phyloP scores from a whole-genome alignment of 1,140 invertebrate genomes.

The Anthonomus grandis region DNA sequence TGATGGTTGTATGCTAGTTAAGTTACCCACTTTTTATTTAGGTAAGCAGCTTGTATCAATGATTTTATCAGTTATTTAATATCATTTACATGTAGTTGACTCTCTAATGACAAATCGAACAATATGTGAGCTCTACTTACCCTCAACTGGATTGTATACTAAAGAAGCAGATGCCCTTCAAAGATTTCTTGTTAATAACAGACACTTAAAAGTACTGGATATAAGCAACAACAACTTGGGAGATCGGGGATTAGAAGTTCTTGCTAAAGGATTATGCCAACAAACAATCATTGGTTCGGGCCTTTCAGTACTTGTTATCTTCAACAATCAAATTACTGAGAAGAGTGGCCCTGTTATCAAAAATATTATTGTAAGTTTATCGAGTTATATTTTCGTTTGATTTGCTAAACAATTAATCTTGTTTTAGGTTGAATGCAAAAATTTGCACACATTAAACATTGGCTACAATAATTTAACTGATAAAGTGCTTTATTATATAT shows the following conservation, averaged over 20 bases:
- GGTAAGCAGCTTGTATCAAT: conserved; percentile 30
- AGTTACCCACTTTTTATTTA: conserved; percentile 39
- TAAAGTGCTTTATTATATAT: conserved; percentile 34
- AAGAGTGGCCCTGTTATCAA: conserved; percentile 39
- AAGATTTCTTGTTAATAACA: conserved; percentile 38
- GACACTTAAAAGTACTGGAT: conserved; percentile 39
- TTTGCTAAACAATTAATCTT: conserved; percentile 4
- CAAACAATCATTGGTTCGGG: conserved; percentile 33
- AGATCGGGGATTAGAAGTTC: conserved; percentile 41
- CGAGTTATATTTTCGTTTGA: background rate
- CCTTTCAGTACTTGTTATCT: conserved; percentile 40
- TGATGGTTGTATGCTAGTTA: conserved; percentile 38
- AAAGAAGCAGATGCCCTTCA: conserved; percentile 42
- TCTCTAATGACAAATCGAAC: conserved; percentile 37
- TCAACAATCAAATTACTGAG: conserved; percentile 45
- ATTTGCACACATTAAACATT: conserved; percentile 42
- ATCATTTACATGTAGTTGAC: conserved; percentile 34
- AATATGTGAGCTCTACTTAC: conserved; percentile 41
- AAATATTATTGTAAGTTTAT: conserved; percentile 42
- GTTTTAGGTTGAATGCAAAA: conserved; percentile 37
- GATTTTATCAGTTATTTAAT: conserved; percentile 5
- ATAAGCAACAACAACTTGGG: conserved; percentile 46
- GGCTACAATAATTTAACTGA: conserved; percentile 45
- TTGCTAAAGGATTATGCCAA: conserved; percentile 40
- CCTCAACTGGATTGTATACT: conserved; percentile 42